A percentile compares a stretch with the other conserved stretches of the same genome.
Conservation (phyloP, 2,888 invertebrate genomes). For the Cephonodes hylas region DNA sequence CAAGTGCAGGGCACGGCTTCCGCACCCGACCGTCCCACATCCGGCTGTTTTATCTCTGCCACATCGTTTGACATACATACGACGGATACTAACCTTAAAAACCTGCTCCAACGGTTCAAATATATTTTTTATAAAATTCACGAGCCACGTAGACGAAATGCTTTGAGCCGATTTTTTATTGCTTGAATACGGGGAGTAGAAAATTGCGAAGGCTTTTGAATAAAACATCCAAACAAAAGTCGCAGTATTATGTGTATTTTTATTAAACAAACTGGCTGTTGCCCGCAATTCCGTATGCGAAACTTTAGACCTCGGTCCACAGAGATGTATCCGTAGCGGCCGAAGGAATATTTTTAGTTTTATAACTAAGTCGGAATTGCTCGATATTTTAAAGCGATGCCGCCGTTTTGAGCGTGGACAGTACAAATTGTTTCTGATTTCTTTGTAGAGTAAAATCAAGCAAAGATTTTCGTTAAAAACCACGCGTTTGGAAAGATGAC, state of each 20-base stretch:
- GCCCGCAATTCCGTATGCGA: no score
- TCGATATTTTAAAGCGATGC: no score
- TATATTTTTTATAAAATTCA: background rate
- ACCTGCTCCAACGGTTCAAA: background rate
- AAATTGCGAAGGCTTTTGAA: background rate
- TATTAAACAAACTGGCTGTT: no score
- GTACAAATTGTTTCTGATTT: no score
- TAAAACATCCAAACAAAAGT: background rate
- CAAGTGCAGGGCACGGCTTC: constrained; percentile 26
- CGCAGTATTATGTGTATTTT: background rate
- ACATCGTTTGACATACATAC: constrained; percentile 36
- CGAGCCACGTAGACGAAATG: background rate
- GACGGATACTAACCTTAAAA: constrained; percentile 3
- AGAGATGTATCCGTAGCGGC: no score
- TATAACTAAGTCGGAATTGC: no score
- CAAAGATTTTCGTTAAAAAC: no score
- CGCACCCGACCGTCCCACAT: constrained; percentile 32
- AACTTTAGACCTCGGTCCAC: no score
- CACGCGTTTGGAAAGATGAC: no score
- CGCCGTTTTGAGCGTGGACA: background rate
- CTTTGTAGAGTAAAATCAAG: no score
- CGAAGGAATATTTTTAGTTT: no score
- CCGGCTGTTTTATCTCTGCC: constrained; percentile 45
- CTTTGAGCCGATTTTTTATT: background rate
- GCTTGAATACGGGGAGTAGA: background rate